Evolutionary conservation across 2,797 vertebrate species (phyloP).

Genomic region (Gambelia wislizenii): DNA sequence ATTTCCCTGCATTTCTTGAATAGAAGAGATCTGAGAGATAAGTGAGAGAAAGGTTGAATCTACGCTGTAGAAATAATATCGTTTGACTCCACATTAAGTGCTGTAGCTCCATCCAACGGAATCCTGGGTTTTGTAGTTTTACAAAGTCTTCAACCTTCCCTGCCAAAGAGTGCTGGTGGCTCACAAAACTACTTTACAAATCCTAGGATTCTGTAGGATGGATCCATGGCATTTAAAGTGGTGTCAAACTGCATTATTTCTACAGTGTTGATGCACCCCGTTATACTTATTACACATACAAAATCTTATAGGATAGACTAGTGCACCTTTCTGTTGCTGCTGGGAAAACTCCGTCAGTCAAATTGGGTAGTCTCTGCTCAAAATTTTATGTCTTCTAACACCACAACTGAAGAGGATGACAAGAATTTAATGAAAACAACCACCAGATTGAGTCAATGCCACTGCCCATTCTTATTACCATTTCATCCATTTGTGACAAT

Average conservation of each 20-base stretch:
- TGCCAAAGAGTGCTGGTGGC: too few relatives aligned
- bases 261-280: too few relatives aligned
- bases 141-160: too few relatives aligned
- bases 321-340: background rate
- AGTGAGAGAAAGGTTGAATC: background rate
- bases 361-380: slow-evolving; percentile 43
- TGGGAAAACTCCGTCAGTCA: slow-evolving; percentile 52
- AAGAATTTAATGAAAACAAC: slow-evolving; percentile 66
- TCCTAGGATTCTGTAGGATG: too few relatives aligned
- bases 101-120: too few relatives aligned
- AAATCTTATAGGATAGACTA: background rate
- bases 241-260: too few relatives aligned
- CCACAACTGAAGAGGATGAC: slow-evolving; percentile 42
- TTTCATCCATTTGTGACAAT: slow-evolving; percentile 58
- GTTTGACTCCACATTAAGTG: too few relatives aligned
- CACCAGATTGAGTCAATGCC: slow-evolving; percentile 55
- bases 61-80: too few relatives aligned
- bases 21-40: background rate
- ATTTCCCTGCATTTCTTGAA: background rate
- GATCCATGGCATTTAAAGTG: too few relatives aligned
- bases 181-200: too few relatives aligned
- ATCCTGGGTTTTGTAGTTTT: too few relatives aligned
- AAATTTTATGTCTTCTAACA: slow-evolving; percentile 50
- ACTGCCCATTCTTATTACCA: slow-evolving; percentile 54
- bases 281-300: background rate